Percentiles rank a stretch among this genome's conserved stretches.
These are phyloP conservation scores for Taurulus bubalis DNA, from an alignment of 2,113 vertebrate genomes.

Conservation along the genomic window DNA sequence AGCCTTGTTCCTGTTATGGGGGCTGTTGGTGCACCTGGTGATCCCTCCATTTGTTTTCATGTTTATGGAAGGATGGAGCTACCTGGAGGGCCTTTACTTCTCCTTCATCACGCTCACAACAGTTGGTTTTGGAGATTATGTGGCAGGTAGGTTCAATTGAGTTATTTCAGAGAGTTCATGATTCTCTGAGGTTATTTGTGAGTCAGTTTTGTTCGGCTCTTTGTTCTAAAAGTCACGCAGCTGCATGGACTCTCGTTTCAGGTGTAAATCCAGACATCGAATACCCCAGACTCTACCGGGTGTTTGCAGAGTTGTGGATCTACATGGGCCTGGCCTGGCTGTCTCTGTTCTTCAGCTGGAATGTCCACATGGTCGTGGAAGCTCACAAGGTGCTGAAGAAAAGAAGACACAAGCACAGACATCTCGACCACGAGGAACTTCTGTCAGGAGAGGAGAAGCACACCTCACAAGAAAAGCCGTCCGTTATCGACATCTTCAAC, in stretches of 20 bases:
- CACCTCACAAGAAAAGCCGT: conserved; percentile 36
- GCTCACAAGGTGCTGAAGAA: conserved; percentile 97
- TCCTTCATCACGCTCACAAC: conserved; percentile 97
- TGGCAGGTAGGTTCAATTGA: conserved; percentile 87
- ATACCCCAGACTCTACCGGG: conserved; percentile 91
- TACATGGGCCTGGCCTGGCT: conserved; percentile 98
- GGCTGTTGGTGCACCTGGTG: conserved; percentile 92
- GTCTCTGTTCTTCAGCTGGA: conserved; percentile 98
- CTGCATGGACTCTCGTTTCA: conserved; percentile 68
- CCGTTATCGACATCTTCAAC: conserved; percentile 91
- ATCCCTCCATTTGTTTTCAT: conserved; percentile 95
- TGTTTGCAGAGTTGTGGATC: conserved; percentile 95
- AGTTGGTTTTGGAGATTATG: conserved; percentile 97
- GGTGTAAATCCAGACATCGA: conserved; percentile 90
- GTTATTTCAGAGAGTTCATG: not conserved
- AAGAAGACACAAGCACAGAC: conserved; percentile 87
- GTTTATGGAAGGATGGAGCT: conserved; percentile 91
- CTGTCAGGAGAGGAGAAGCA: conserved; percentile 44
- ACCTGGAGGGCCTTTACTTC: conserved; percentile 96
- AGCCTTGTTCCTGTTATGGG: conserved; percentile 93
- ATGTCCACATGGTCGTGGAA: conserved; percentile 98
- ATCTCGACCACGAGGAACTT: conserved; percentile 80
- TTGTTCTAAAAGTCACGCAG: not conserved
- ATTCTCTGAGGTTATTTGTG: not conserved
- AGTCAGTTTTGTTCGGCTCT: not conserved